Conservation (phyloP, 2,113 vertebrate genomes). For the Plecotus auritus region DNA sequence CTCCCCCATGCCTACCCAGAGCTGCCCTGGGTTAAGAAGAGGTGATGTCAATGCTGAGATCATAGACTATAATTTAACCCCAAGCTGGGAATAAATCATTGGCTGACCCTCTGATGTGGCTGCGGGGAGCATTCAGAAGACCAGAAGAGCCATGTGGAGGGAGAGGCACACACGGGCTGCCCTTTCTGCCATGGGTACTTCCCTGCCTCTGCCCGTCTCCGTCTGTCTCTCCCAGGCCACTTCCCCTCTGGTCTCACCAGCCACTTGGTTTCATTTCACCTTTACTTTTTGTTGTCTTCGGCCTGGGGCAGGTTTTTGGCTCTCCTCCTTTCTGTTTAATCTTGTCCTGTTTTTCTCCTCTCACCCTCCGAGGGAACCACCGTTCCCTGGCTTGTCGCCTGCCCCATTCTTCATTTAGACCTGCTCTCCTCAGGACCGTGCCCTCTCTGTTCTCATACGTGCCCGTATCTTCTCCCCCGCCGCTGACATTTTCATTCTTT, state of each 20-base stretch:
- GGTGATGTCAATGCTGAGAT: not conserved
- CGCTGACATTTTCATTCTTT: not conserved
- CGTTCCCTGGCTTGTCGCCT: rapidly evolving
- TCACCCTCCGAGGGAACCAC: not conserved
- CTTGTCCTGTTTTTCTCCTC: not conserved
- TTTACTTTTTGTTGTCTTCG: not conserved
- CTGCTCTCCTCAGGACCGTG: not conserved
- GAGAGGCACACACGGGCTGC: not conserved
- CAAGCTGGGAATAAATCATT: not conserved
- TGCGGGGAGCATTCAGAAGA: rapidly evolving
- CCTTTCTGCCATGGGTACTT: not conserved
- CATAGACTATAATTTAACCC: not conserved
- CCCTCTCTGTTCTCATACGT: rapidly evolving
- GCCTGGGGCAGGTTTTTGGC: rapidly evolving
- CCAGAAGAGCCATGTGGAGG: rapidly evolving
- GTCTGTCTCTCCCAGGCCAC: not conserved
- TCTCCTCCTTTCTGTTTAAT: not conserved
- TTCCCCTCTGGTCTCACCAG: not conserved
- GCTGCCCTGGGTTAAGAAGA: too few relatives aligned
- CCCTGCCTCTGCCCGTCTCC: not conserved
- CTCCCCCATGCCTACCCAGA: rapidly evolving
- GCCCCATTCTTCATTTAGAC: rapidly evolving
- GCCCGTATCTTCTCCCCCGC: not conserved
- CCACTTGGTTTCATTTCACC: not conserved
- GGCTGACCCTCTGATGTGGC: rapidly evolving